Conservation (phyloP, 2,888 invertebrate species). For the Neocrepidodera transversa region DNA sequence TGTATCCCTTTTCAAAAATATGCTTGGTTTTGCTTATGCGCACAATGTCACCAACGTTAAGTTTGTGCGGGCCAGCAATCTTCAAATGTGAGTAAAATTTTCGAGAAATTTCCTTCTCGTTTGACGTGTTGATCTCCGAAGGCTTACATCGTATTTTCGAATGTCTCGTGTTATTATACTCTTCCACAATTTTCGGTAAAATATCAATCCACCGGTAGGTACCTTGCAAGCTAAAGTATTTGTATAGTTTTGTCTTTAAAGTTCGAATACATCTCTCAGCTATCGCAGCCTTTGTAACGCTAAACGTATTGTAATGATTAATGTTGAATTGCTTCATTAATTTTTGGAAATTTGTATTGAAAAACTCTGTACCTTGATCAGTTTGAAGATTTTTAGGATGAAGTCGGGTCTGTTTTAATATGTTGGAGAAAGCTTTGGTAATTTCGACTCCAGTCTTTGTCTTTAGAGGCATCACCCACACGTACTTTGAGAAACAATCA, state of each 20-base stretch:
- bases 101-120: not conserved
- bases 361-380: conserved; percentile 49
- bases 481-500: conserved; percentile 54
- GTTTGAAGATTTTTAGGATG: conserved; percentile 38
- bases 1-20: too few species aligned
- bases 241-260: conserved; percentile 42
- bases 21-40: too few species aligned
- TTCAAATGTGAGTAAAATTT: too few species aligned
- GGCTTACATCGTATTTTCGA: not conserved
- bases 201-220: conserved; percentile 46
- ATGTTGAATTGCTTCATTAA: conserved; percentile 41
- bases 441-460: conserved; percentile 44
- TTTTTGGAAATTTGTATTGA: conserved; percentile 40
- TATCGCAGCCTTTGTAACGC: conserved; percentile 41
- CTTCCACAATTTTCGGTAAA: conserved; percentile 16
- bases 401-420: not conserved
- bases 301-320: too few species aligned
- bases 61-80: not conserved
- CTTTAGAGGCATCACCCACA: conserved; percentile 51
- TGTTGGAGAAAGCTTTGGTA: not conserved
- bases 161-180: conserved; percentile 2
- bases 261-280: conserved; percentile 45
- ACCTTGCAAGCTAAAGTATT: conserved; percentile 45
- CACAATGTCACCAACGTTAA: not conserved
- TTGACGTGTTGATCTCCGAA: not conserved